Conservation (phyloP, 2,797 vertebrate genomes). For the Sphenodon punctatus region DNA sequence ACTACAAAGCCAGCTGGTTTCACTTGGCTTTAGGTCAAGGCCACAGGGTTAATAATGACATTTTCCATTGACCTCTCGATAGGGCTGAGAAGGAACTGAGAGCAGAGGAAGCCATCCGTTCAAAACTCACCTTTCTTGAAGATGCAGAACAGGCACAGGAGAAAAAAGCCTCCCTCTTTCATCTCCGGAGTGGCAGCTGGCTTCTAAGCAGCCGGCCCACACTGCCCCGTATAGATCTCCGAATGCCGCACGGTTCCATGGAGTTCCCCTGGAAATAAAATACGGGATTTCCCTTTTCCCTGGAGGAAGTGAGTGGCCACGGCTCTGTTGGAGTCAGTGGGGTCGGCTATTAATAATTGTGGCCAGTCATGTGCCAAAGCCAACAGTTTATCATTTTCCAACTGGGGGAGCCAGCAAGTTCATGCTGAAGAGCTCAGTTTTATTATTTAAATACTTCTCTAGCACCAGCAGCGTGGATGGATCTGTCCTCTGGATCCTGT, state of each 20-base stretch:
- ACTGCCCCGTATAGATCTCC: neutral
- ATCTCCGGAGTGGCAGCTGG: neutral
- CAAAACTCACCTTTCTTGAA: conserved; percentile 62
- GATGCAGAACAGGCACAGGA: conserved; percentile 46
- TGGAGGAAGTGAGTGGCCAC: conserved; percentile 41
- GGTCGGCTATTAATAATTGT: conserved; percentile 40
- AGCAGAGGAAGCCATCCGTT: neutral
- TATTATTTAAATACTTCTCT: rapidly evolving
- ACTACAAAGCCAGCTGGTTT: too few species aligned
- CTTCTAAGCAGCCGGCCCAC: neutral
- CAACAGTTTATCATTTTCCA: neutral
- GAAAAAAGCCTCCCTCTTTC: conserved; percentile 8
- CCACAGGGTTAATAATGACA: too few species aligned
- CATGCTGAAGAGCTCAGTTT: neutral
- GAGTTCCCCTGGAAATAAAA: neutral
- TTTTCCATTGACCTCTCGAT: neutral
- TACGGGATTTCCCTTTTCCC: neutral
- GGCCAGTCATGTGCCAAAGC: conserved; percentile 43
- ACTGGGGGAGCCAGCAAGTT: rapidly evolving
- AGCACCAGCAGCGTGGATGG: too few species aligned
- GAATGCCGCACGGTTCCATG: too few species aligned
- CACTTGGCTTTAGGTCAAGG: neutral
- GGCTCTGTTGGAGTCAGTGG: neutral
- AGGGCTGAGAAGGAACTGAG: rapidly evolving
- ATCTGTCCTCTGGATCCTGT: too few species aligned